These are phyloP conservation scores for Ormyrus thymus DNA, from an alignment of 2,888 invertebrate genomes.

Conservation along the genomic window DNA sequence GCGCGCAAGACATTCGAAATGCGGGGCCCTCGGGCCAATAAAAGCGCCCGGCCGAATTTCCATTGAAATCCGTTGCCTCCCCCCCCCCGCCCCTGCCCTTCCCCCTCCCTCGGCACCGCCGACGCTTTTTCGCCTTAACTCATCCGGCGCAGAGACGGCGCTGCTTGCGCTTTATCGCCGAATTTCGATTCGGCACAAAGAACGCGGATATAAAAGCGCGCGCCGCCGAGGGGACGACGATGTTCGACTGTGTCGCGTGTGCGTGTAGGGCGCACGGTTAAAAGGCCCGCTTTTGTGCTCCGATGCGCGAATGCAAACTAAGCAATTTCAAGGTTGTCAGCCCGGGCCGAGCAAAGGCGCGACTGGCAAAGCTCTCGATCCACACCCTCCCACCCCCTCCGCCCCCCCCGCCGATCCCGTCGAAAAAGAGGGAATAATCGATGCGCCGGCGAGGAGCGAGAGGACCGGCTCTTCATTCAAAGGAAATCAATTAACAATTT, in stretches of 20 bases:
- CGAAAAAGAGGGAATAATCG: conserved; percentile 44
- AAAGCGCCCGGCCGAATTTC: conserved; percentile 57
- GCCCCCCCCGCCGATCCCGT: no score
- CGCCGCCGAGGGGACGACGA: not conserved
- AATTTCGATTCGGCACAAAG: conserved; percentile 42
- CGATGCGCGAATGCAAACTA: conserved; percentile 56
- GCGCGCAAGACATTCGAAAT: not conserved
- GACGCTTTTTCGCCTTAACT: conserved; percentile 17
- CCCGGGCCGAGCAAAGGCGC: not conserved
- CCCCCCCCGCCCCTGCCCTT: no score
- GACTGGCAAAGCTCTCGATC: not conserved
- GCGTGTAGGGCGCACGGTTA: not conserved
- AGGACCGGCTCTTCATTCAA: conserved; percentile 14
- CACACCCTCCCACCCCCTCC: no score
- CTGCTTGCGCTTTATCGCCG: conserved; percentile 35
- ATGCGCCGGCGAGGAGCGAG: conserved; percentile 1
- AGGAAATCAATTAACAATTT: conserved; percentile 52
- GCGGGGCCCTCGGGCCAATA: not conserved
- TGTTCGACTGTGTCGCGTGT: not conserved
- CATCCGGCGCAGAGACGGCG: conserved; percentile 51
- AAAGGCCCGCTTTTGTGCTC: conserved; percentile 17
- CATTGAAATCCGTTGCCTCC: conserved; percentile 59
- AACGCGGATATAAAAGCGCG: not conserved
- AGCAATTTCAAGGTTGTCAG: conserved; percentile 60
- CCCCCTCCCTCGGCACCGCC: no score